These are phyloP conservation scores for Tolypeutes matacus DNA, from an alignment of 2,797 vertebrate genomes.

Conservation along the genomic window DNA sequence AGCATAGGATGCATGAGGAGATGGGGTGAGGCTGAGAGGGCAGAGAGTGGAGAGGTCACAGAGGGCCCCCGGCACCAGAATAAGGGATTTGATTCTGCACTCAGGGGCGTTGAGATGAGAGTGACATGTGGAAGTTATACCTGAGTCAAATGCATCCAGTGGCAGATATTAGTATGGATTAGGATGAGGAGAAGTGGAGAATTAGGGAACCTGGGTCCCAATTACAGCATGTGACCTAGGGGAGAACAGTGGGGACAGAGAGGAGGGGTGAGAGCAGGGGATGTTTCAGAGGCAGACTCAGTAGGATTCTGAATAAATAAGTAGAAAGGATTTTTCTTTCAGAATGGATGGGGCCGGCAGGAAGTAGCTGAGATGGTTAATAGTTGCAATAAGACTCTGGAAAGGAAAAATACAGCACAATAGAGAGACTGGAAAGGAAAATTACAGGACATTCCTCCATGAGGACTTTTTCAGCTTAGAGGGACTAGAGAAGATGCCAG, in stretches of 20 bases:
- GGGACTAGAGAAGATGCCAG: not conserved
- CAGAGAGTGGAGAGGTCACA: not conserved
- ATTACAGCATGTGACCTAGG: not conserved
- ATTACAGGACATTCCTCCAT: not conserved
- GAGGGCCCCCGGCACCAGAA: not conserved
- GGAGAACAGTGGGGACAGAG: rapidly evolving
- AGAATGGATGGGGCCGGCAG: too few relatives aligned
- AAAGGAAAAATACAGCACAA: constrained; percentile 44
- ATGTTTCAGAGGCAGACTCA: not conserved
- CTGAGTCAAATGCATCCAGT: not conserved
- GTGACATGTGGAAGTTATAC: not conserved
- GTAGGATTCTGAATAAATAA: not conserved
- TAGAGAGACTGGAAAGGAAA: constrained; percentile 40
- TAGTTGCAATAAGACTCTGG: not conserved
- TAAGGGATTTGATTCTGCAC: not conserved
- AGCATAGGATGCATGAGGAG: not conserved
- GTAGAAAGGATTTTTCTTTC: not conserved
- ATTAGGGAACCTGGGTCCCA: not conserved
- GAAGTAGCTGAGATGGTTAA: not conserved
- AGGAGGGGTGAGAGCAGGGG: not conserved
- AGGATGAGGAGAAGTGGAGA: not conserved
- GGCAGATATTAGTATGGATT: not conserved
- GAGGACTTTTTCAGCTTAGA: not conserved
- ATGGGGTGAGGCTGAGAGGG: not conserved
- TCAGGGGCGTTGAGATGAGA: not conserved